Evolutionary conservation across 35 echinoderm and acorn worm species (phyloP).

Genomic region (Apostichopus japonicus): DNA sequence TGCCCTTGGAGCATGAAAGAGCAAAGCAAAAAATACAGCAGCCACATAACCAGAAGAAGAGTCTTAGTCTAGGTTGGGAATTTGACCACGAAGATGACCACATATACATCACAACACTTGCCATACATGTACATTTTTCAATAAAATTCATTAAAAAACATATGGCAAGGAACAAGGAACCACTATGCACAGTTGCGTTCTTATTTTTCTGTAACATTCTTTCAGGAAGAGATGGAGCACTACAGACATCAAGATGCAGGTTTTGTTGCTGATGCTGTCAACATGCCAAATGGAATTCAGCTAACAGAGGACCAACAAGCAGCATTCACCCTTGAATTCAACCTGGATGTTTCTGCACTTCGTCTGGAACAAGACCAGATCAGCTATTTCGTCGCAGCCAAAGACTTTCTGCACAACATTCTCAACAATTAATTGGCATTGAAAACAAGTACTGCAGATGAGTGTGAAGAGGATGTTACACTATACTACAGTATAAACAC

Average conservation of each 20-base stretch:
- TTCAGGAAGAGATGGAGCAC: no score
- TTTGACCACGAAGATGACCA: constrained; percentile 11
- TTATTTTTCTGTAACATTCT: no score
- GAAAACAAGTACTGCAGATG: no score
- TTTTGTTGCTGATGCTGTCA: neutral
- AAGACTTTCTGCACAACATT: neutral
- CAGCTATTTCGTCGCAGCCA: neutral
- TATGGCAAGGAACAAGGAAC: no score
- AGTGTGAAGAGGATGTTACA: no score
- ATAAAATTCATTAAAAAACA: no score
- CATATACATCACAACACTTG: neutral
- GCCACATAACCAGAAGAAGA: no score
- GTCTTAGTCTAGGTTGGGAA: neutral
- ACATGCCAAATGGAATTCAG: constrained; percentile 18
- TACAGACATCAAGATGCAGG: no score
- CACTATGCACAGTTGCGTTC: no score
- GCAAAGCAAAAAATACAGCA: neutral
- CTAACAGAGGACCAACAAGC: neutral
- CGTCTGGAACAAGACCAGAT: constrained; percentile 1
- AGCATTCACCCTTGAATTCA: neutral
- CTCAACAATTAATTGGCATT: neutral
- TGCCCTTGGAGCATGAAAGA: constrained; percentile 11
- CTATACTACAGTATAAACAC: no score
- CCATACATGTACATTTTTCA: no score
- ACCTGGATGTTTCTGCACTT: neutral